These are phyloP conservation scores for Dermolepida albohirtum DNA, from an alignment of 2,888 invertebrate genomes.

Conservation along the genomic window DNA sequence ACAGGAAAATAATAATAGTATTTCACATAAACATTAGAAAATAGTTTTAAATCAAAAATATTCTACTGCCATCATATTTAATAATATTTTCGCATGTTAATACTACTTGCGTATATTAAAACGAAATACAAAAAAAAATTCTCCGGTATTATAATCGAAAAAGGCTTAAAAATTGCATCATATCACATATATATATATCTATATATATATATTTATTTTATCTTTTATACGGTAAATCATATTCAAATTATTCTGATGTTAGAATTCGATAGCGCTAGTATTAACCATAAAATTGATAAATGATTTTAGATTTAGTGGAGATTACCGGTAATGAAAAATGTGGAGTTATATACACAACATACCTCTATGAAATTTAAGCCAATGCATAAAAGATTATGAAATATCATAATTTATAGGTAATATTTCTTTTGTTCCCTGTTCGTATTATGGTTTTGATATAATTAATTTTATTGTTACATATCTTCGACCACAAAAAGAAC, in stretches of 20 bases:
- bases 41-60: too few species aligned
- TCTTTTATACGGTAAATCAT: constrained; percentile 38
- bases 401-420: constrained; percentile 20
- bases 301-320: constrained; percentile 33
- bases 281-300: constrained; percentile 42
- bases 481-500: too few species aligned
- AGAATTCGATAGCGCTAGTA: constrained; percentile 30
- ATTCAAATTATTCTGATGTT: constrained; percentile 42
- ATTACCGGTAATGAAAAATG: constrained; percentile 16
- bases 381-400: constrained; percentile 10
- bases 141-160: too few species aligned
- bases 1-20: too few species aligned
- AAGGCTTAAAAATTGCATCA: too few species aligned
- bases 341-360: too few species aligned
- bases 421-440: background rate
- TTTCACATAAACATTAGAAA: too few species aligned
- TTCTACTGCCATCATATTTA: too few species aligned
- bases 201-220: constrained; percentile 4
- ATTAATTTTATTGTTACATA: constrained; percentile 1
- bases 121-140: too few species aligned
- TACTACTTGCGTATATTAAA: too few species aligned
- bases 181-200: too few species aligned
- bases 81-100: too few species aligned
- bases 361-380: constrained; percentile 3
- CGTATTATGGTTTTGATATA: background rate